phyloP scores from a whole-genome alignment of 1,140 invertebrate species.

The Dryas iulia region DNA sequence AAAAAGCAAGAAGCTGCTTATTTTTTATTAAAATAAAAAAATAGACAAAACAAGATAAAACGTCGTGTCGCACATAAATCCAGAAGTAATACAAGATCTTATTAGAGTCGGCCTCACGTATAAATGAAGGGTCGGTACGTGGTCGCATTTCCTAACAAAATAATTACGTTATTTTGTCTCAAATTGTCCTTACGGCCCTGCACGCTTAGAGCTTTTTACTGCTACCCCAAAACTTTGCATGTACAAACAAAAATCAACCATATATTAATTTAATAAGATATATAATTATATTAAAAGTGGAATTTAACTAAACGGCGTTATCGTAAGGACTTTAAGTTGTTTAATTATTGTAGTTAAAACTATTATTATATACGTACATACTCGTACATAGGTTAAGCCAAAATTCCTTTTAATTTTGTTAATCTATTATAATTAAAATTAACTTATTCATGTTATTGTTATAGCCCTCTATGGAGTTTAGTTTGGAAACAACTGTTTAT shows the following conservation, averaged over 20 bases:
- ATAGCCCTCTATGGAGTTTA: neutral
- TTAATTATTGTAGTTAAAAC: neutral
- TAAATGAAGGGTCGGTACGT: conserved; percentile 48
- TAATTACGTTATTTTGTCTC: conserved; percentile 52
- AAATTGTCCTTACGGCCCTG: conserved; percentile 36
- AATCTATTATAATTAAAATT: neutral
- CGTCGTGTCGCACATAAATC: conserved; percentile 16
- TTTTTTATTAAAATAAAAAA: neutral
- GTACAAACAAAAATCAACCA: neutral
- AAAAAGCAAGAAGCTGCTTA: too few species aligned
- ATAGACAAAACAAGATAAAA: neutral
- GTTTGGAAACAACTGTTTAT: neutral
- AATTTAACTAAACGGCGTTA: neutral
- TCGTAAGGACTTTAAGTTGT: neutral
- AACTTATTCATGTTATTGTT: neutral
- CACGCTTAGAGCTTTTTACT: conserved; percentile 42
- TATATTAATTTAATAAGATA: neutral
- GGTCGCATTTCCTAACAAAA: conserved; percentile 50
- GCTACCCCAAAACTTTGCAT: conserved; percentile 10
- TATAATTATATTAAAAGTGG: neutral
- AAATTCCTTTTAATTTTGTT: neutral
- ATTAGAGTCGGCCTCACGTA: conserved; percentile 41
- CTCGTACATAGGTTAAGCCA: neutral
- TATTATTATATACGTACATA: neutral
- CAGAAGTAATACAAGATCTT: conserved; percentile 35